Evolutionary conservation across 2,888 invertebrate genomes (phyloP), one percentile per base, ranked within the genome.

Genomic region (Nowickia ferox): DNA sequence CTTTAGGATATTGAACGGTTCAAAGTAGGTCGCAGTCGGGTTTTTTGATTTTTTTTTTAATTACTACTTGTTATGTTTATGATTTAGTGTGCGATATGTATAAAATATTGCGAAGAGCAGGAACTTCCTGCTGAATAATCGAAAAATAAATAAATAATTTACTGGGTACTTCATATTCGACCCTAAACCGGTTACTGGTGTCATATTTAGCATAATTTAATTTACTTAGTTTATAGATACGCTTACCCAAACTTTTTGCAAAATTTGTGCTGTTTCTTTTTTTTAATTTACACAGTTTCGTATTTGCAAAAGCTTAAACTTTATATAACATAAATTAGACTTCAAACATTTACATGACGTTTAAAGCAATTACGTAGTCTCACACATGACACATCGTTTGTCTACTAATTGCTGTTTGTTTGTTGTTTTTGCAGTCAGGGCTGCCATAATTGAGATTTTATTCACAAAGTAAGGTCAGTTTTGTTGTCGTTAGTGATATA

Each of bases 321-420:
- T 74, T 68, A 40, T 68, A 55, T 68, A 59, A 42, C 55, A 69
- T 57, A 84, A 74, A 79, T 84, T 71, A 79, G 75, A 17, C 65
- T 4, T 69, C 61, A 61, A 48, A 79, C 66, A 68, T 74, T 53
- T 83, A 55, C 66, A 66, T 55, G 76, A 76, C 61, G 63, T 57
- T 40, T 51, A 55, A 63, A 55, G 19, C 22, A 53, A 53, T 30
- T 72, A 55, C 68, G 22, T 22, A 40, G 3, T 42, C 42, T 61
- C 15, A 51, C 30, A 51, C n/a, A 76, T 77, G 69, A 69, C 74
- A 75, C 61, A 66, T 75, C n/a, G 53, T 55, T 51, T 66, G 66
- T 51, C 30, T 66, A 30, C 0, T 30, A 30, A 30, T 6, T 30
- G 30, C 30, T 30, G 30, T 30, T 30, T 30, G 57, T 13, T 59